These are phyloP conservation scores for Agrotis segetum DNA, from an alignment of 2,888 invertebrate genomes.

Conservation along the genomic window DNA sequence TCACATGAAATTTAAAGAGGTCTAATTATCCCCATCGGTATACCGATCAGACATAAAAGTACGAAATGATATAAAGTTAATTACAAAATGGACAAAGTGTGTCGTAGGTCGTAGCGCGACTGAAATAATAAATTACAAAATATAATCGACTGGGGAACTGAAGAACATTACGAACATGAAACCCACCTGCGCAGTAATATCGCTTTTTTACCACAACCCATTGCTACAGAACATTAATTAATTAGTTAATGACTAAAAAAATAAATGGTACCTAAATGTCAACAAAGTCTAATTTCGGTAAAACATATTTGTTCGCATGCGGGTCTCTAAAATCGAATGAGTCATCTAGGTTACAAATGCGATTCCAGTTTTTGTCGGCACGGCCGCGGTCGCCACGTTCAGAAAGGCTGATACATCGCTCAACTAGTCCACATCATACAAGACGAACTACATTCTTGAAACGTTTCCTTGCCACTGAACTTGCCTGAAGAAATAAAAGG, in stretches of 20 bases:
- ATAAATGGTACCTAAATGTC: neutral
- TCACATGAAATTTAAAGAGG: conserved; percentile 31
- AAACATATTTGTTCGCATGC: conserved; percentile 25
- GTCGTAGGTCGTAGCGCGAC: conserved; percentile 31
- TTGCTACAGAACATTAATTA: conserved; percentile 19
- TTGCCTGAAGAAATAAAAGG: conserved; percentile 62
- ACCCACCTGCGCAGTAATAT: conserved; percentile 27
- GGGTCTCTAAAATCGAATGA: conserved; percentile 51
- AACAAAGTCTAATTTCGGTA: conserved; percentile 15
- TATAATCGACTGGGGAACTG: conserved; percentile 55
- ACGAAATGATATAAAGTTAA: conserved; percentile 52
- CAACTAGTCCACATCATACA: conserved; percentile 30
- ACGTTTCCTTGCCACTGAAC: conserved; percentile 62
- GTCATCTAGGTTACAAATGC: conserved; percentile 46
- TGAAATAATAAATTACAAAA: conserved; percentile 49
- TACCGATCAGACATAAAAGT: conserved; percentile 49
- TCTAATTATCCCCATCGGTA: conserved; percentile 52
- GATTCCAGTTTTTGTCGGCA: conserved; percentile 48
- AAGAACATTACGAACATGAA: conserved; percentile 38
- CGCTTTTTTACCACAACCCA: conserved; percentile 25
- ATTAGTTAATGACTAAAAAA: conserved; percentile 20
- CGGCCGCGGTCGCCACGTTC: conserved; percentile 27
- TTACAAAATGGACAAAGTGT: conserved; percentile 52
- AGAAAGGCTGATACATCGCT: conserved; percentile 36
- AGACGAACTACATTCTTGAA: conserved; percentile 52